Percentiles rank a stretch among this genome's conserved stretches.
phyloP scores from a whole-genome alignment of 2,797 vertebrate genomes.

The Acridotheres tristis region DNA sequence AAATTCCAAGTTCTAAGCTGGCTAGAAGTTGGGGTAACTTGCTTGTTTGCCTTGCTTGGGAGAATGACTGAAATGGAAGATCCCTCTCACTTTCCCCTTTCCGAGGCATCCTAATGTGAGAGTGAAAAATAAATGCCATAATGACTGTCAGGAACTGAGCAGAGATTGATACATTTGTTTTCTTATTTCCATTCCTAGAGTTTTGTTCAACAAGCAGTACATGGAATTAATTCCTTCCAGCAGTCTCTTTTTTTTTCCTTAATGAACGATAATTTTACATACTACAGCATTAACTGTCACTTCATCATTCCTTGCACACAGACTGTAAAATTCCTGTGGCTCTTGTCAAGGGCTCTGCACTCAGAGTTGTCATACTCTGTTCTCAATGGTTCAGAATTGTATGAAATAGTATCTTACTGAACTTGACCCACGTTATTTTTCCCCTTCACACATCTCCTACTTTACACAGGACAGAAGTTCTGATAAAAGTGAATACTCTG shows the following conservation, averaged over 20 bases:
- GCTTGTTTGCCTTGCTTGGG: neutral
- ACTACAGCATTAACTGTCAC: neutral
- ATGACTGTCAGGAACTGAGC: neutral
- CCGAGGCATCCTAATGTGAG: neutral
- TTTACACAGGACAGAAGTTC: neutral
- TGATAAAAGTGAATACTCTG: neutral
- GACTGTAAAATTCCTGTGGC: neutral
- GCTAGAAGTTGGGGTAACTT: fast-evolving
- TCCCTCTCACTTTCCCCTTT: neutral
- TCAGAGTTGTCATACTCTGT: fast-evolving
- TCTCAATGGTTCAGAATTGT: neutral
- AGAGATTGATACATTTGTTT: neutral
- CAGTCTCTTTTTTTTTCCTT: neutral
- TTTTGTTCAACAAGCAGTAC: neutral
- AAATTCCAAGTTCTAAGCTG: neutral
- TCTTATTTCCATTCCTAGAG: neutral
- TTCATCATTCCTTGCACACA: neutral
- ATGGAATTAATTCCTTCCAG: neutral
- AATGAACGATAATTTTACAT: neutral
- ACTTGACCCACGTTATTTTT: neutral
- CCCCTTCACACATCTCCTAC: neutral
- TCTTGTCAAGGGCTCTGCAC: neutral
- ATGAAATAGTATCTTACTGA: neutral
- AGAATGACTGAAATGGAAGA: neutral
- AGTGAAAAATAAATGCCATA: neutral